phyloP scores from a whole-genome alignment of 2,888 invertebrate genomes.

The Tetramorium bicarinatum region DNA sequence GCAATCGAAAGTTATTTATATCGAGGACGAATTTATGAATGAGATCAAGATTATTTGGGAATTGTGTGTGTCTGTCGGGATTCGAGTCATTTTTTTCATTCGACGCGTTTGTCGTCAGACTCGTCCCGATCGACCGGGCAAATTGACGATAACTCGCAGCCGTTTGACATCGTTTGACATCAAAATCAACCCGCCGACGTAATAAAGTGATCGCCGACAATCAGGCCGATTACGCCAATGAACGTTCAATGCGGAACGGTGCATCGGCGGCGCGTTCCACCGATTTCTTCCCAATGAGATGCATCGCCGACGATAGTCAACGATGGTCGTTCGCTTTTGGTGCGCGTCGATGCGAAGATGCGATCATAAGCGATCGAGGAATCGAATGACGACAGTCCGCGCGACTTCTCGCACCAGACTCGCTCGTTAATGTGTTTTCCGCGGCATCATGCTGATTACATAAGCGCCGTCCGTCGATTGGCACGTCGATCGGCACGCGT shows the following conservation, averaged over 20 bases:
- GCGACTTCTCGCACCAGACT: constrained; percentile 18
- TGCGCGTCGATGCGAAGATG: background rate
- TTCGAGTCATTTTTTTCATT: background rate
- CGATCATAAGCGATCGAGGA: constrained; percentile 4
- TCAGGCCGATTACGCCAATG: constrained; percentile 83
- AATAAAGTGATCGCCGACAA: constrained; percentile 85
- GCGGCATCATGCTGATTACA: constrained; percentile 44
- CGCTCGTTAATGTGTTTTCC: constrained; percentile 39
- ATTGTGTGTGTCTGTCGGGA: background rate
- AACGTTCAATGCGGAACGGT: constrained; percentile 80
- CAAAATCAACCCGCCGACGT: constrained; percentile 84
- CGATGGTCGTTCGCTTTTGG: background rate
- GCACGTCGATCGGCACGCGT: constrained; percentile 48
- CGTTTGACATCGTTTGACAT: constrained; percentile 85
- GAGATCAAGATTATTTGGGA: too few species aligned
- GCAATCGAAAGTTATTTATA: background rate
- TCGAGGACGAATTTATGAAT: background rate
- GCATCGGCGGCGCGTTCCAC: constrained; percentile 61
- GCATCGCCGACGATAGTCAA: constrained; percentile 27
- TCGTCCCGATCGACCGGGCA: constrained; percentile 71
- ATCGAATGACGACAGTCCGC: constrained; percentile 14
- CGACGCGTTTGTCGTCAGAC: constrained; percentile 34
- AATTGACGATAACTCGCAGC: constrained; percentile 84
- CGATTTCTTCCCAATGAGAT: constrained; percentile 68
- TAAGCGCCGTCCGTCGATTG: constrained; percentile 38